A percentile compares a stretch with the other conserved stretches of the same genome.
Conservation (phyloP, 2,888 invertebrate genomes). For the Corbicula japonica region DNA sequence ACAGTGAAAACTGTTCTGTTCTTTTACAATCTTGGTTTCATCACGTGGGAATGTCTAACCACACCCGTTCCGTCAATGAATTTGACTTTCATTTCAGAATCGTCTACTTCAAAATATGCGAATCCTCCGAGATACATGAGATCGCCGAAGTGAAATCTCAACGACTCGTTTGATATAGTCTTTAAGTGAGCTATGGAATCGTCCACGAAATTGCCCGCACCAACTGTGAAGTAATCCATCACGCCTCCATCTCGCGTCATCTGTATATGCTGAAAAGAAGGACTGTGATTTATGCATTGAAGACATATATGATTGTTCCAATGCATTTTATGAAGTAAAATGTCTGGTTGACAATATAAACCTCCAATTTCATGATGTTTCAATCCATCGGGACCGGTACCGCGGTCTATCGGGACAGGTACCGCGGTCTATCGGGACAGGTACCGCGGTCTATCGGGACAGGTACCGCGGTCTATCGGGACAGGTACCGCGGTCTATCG, state of each 20-base stretch:
- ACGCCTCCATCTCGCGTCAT: slow-evolving; percentile 63
- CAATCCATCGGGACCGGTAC: too few relatives aligned
- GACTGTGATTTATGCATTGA: too few relatives aligned
- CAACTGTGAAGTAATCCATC: slow-evolving; percentile 86
- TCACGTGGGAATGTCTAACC: neutral
- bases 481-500: too few relatives aligned
- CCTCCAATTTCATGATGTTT: too few relatives aligned
- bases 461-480: too few relatives aligned
- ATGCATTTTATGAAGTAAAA: too few relatives aligned
- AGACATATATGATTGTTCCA: too few relatives aligned
- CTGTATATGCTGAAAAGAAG: slow-evolving; percentile 10
- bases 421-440: too few relatives aligned
- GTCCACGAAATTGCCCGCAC: slow-evolving; percentile 86
- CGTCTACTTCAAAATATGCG: slow-evolving; percentile 75
- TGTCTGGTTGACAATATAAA: too few relatives aligned
- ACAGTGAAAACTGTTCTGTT: too few relatives aligned
- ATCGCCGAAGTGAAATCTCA: slow-evolving; percentile 85
- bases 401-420: too few relatives aligned
- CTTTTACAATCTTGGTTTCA: neutral
- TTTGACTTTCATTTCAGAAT: neutral
- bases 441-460: too few relatives aligned
- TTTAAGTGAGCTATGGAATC: slow-evolving; percentile 77
- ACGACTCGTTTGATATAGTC: slow-evolving; percentile 76
- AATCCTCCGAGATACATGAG: slow-evolving; percentile 83
- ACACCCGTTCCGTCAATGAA: slow-evolving; percentile 8